These are phyloP conservation scores for Melinaea menophilus DNA, from an alignment of 2,888 invertebrate species.

Conservation along the genomic window DNA sequence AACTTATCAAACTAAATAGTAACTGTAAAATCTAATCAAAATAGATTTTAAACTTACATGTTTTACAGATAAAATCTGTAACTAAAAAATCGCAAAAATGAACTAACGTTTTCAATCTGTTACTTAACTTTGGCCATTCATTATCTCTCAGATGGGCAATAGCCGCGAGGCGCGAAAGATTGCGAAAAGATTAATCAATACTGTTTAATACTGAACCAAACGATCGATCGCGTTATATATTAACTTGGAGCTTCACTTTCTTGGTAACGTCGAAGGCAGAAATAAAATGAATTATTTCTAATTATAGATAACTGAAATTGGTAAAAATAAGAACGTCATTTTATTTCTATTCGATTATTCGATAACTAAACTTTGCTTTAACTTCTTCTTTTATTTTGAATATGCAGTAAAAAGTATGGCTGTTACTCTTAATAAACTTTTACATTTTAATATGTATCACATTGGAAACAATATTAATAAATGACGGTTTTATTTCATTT, in stretches of 20 bases:
- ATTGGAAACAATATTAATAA: too few relatives aligned
- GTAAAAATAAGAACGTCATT: too few relatives aligned
- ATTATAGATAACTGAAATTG: too few relatives aligned
- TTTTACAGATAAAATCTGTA: background rate
- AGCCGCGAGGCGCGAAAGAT: slow-evolving; percentile 23
- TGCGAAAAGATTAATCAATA: slow-evolving; percentile 40
- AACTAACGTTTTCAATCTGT: slow-evolving; percentile 36
- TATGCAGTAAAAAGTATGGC: too few relatives aligned
- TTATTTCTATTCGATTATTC: too few relatives aligned
- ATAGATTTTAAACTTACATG: background rate
- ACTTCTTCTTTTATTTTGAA: too few relatives aligned
- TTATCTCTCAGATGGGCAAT: slow-evolving; percentile 37
- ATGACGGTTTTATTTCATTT: too few relatives aligned
- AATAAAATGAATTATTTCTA: too few relatives aligned
- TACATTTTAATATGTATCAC: too few relatives aligned
- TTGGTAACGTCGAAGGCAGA: background rate
- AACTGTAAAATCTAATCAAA: background rate
- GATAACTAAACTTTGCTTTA: too few relatives aligned
- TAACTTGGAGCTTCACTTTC: slow-evolving; percentile 18
- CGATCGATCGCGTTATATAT: slow-evolving; percentile 25
- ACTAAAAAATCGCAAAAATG: slow-evolving; percentile 22
- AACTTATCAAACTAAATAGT: background rate
- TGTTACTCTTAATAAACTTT: too few relatives aligned
- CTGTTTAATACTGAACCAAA: slow-evolving; percentile 31
- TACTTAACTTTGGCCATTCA: slow-evolving; percentile 34